Evolutionary conservation across 2,888 invertebrate genomes (phyloP).

Genomic region (Ophion costatus): DNA sequence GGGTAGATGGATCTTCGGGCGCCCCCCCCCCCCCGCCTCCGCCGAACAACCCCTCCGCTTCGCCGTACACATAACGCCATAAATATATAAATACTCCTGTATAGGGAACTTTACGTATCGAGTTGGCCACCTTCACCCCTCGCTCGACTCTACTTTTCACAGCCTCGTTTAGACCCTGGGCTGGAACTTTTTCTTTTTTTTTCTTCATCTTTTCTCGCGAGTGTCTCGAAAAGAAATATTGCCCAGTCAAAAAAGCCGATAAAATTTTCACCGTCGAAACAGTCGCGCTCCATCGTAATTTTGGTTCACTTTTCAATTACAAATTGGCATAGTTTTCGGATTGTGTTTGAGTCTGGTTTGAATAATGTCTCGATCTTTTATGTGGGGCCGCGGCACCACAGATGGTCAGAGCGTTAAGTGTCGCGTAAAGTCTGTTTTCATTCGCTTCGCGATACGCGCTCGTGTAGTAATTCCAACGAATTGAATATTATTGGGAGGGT

Average conservation of each 20-base stretch:
- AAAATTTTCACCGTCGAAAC: too few species aligned
- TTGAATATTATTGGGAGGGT: conserved; percentile 77
- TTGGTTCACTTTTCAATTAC: too few species aligned
- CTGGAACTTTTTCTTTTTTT: too few species aligned
- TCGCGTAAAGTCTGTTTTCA: conserved; percentile 80
- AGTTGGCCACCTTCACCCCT: not conserved
- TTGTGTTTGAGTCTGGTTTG: not conserved
- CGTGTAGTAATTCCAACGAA: conserved; percentile 73
- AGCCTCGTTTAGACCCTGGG: too few species aligned
- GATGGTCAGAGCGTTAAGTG: conserved; percentile 79
- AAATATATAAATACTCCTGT: conserved; percentile 29
- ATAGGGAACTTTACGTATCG: not conserved
- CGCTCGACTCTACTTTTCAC: not conserved
- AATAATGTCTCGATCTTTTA: not conserved
- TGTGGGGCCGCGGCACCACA: conserved; percentile 67
- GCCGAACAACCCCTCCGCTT: conserved; percentile 1
- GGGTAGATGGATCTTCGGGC: conserved; percentile 29
- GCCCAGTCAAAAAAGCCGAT: too few species aligned
- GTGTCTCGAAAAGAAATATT: too few species aligned
- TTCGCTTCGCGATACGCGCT: conserved; percentile 65
- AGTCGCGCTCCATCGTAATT: too few species aligned
- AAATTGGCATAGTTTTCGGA: not conserved
- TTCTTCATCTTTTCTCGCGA: too few species aligned
- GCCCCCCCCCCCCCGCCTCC: not conserved
- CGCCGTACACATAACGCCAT: conserved; percentile 14